Base-by-base conservation (phyloP, 2,888 invertebrate species). In the Dorcus hopei region DNA sequence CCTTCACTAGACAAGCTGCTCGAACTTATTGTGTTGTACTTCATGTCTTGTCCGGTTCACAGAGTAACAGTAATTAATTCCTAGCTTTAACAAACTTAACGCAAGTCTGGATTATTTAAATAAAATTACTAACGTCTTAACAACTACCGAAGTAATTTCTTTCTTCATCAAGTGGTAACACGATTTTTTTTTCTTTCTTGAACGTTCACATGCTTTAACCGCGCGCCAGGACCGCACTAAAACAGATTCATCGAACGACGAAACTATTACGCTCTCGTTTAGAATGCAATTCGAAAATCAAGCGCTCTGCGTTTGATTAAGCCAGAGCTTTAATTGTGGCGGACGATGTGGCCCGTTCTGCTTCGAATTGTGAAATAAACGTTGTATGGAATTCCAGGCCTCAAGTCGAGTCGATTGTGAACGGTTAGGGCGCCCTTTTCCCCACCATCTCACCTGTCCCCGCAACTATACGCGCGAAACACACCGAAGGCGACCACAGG, bases 1-100 rank as follows among this genome's bases (percentile, higher is more conserved):
- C 83, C 84, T 72, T 87, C 87, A 72, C 83, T 84, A 74, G 84
- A 82, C 72, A 87, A 82, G 76, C 85, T 86, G 77, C 86, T 86
- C 64, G 85, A 84, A 70, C 86, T 82, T 26, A 86, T 83, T 66
- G 84, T 84, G 65, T 85, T 83, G 78, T 85, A 85, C 81, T 85
- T 85, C 85, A 85, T 79, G 49, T 55, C 65, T 38, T 8, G 8
- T 52, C 26, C 6, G 3, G 26, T 33, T 33, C 26, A 33, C 26
- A 33, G 26, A 0, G 6, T 16, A n/a, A 11, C 14, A 19, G 26
- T 43, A 26, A 53, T 48, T 11, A 51, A 53, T 38, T 9, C 9
- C 38, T 3, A 53, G 16, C 19, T 43, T 52, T 5, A 38, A 48
- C 19, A 19, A 19, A 19, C 2, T 2, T 19, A 19, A 19, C 19